phyloP scores from a whole-genome alignment of 2,113 vertebrate genomes.

The Melanerpes aurifrons region DNA sequence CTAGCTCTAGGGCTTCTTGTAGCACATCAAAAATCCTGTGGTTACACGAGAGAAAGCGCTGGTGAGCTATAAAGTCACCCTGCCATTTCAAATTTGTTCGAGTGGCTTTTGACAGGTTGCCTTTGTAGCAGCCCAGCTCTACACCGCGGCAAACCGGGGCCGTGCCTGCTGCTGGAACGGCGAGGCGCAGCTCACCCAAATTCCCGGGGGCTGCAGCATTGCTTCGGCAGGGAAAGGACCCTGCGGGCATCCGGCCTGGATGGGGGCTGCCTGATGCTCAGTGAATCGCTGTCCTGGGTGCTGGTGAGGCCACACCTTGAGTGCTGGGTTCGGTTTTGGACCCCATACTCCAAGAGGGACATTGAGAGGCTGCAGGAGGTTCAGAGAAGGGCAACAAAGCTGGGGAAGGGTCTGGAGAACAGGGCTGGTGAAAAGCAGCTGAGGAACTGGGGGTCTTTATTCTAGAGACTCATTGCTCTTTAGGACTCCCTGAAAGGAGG shows the following conservation, averaged over 20 bases:
- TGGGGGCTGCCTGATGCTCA: too few relatives aligned
- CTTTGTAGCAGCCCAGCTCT: background rate
- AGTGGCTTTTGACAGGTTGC: background rate
- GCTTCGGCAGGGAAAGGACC: background rate
- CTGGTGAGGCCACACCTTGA: too few relatives aligned
- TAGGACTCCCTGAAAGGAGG: too few relatives aligned
- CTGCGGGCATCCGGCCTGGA: rapidly evolving
- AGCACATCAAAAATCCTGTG: background rate
- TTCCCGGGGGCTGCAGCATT: rapidly evolving
- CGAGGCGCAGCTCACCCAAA: background rate
- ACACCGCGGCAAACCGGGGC: background rate
- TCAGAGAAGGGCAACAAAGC: too few relatives aligned
- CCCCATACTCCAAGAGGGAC: too few relatives aligned
- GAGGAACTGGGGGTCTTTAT: too few relatives aligned
- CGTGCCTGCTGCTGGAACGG: rapidly evolving
- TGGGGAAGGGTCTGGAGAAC: too few relatives aligned
- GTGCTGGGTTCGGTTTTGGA: too few relatives aligned
- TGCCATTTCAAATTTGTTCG: background rate
- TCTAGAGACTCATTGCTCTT: too few relatives aligned
- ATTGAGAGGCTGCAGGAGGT: too few relatives aligned
- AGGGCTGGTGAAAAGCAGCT: too few relatives aligned
- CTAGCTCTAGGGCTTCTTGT: slow-evolving; percentile 16
- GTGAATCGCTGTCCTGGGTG: too few relatives aligned
- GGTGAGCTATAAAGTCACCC: slow-evolving; percentile 1
- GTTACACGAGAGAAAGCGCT: background rate